A percentile compares a stretch with the other conserved stretches of the same genome.
phyloP scores from a whole-genome alignment of 64 coral and sea anemone genomes.

The Anthopleura sola region DNA sequence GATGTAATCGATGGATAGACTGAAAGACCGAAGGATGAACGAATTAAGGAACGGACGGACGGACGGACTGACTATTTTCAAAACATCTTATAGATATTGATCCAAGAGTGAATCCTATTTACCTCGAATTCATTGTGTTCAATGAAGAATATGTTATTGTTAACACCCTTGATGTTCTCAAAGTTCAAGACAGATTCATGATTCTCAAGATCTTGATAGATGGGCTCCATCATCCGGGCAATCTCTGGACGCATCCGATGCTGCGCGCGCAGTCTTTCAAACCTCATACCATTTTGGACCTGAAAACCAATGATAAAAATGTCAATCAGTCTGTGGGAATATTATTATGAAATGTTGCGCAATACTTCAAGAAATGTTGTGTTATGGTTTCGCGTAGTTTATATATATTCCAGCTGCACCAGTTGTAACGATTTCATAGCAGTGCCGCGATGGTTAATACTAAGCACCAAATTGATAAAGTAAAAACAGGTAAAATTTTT shows the following conservation, averaged over 20 bases:
- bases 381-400: no score
- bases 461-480: no score
- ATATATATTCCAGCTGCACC: no score
- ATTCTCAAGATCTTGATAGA: constrained; percentile 74
- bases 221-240: constrained; percentile 67
- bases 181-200: constrained; percentile 86
- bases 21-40: no score
- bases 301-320: not conserved
- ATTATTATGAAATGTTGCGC: no score
- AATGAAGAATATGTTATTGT: constrained; percentile 75
- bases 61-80: no score
- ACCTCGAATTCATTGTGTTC: constrained; percentile 79
- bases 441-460: no score
- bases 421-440: no score
- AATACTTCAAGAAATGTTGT: no score
- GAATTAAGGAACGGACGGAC: no score
- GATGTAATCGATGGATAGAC: no score
- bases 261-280: constrained; percentile 49
- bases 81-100: not conserved
- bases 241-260: constrained; percentile 96
- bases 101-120: not conserved
- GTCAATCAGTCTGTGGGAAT: not conserved
- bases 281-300: constrained; percentile 56
- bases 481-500: no score
- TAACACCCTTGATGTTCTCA: constrained; percentile 75